Conservation (phyloP, 2,888 invertebrate genomes). For the Cheiracanthium punctorium region DNA sequence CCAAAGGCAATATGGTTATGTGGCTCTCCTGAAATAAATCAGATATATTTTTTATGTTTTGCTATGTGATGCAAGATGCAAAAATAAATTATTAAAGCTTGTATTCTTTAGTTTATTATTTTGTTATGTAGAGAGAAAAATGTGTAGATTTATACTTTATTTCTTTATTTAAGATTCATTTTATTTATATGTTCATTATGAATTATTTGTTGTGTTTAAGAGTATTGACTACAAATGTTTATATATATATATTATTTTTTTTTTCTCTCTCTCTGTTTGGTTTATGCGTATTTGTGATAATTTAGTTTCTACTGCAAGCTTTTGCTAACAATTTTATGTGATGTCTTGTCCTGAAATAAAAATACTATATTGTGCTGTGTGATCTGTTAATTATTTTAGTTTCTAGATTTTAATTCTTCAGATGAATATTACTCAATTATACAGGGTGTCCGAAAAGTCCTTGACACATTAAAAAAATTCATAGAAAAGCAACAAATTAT, state of each 20-base stretch:
- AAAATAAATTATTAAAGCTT: not conserved
- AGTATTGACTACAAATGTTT: not conserved
- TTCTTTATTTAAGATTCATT: conserved; percentile 16
- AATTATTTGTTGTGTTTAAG: conserved; percentile 4
- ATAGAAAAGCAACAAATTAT: too few species aligned
- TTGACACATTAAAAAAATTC: too few species aligned
- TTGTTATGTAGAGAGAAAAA: conserved; percentile 12
- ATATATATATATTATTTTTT: too few species aligned
- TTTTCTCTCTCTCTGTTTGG: not conserved
- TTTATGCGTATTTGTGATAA: conserved; percentile 15
- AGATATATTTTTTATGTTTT: too few species aligned
- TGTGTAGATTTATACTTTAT: conserved; percentile 11
- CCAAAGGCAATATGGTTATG: too few species aligned
- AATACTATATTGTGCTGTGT: conserved; percentile 1
- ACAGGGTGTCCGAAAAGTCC: too few species aligned
- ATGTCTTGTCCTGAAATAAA: not conserved
- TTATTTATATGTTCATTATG: conserved; percentile 17
- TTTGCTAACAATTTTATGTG: conserved; percentile 6
- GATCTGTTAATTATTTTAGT: not conserved
- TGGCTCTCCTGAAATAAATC: too few species aligned
- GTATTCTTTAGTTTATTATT: conserved; percentile 8
- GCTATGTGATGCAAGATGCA: too few species aligned
- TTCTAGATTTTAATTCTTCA: too few species aligned
- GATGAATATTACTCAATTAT: too few species aligned
- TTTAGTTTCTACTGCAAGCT: conserved; percentile 1